Conservation (phyloP, 2,797 vertebrate species). For the Sebastiscus tertius region DNA sequence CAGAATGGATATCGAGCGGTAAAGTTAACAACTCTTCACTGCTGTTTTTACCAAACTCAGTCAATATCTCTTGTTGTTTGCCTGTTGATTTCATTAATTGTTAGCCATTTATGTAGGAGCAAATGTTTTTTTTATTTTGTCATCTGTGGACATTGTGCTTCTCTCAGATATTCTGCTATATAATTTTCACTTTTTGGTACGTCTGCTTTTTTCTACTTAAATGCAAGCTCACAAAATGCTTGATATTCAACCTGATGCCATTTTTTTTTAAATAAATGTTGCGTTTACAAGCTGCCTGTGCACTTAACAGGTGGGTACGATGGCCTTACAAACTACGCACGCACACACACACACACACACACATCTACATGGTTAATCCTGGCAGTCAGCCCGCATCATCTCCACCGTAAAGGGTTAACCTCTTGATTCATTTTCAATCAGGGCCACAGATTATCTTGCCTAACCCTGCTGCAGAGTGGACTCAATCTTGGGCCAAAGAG, state of each 20-base stretch:
- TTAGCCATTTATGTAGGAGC: not conserved
- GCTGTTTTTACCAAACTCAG: constrained; percentile 24
- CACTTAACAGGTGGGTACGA: constrained; percentile 42
- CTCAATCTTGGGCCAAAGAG: constrained; percentile 80
- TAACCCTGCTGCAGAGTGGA: constrained; percentile 76
- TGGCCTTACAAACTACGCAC: constrained; percentile 2
- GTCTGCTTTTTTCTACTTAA: not conserved
- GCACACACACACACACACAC: constrained; percentile 16
- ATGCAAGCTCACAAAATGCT: not conserved
- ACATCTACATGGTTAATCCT: constrained; percentile 61
- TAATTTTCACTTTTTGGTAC: not conserved
- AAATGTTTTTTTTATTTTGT: no score
- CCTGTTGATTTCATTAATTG: not conserved
- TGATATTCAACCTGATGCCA: not conserved
- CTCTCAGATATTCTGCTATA: not conserved
- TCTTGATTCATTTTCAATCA: constrained; percentile 84
- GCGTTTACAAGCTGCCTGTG: not conserved
- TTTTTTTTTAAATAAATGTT: not conserved
- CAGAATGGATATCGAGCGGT: constrained; percentile 38
- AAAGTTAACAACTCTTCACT: constrained; percentile 37
- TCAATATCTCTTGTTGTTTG: constrained; percentile 5
- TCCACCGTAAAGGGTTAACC: constrained; percentile 74
- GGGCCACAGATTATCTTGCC: constrained; percentile 78
- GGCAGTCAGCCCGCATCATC: constrained; percentile 62
- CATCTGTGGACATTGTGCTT: not conserved